Evolutionary conservation across 2,888 invertebrate species (phyloP), one percentile per base, ranked within the genome.

Genomic region (Minunthozetes semirufus): DNA sequence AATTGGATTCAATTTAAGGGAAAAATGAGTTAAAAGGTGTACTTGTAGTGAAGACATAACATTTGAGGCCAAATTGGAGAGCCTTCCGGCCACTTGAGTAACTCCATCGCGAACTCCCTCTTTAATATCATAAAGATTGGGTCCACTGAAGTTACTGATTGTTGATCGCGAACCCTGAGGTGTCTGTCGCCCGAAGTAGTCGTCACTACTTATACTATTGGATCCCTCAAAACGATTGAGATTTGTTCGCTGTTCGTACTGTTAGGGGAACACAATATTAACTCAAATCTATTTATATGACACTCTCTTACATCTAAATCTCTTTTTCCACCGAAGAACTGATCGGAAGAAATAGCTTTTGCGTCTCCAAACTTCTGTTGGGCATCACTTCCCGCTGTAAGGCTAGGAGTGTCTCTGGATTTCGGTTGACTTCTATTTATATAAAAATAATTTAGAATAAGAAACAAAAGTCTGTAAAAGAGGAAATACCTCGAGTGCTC

Each of bases 71-170:
- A 99, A 85, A 79, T 91, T 93, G 80, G 97, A 96, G 77, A 99
- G 85, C 81, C 91, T 91, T n/a, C 94, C 97, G 72, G 98, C 98
- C 78, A 99, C 97, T 85, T 93, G 93, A 79, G 94, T 94, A 75
- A 99, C 97, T 76, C 99, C 97, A 82, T 94, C 92, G 80, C 92
- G 90, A 48, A 99, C 95, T 78, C 95, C 94, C 84, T 99, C 99
- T 82, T 92, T 93, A 53, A 99, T 94, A 81, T 98, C 98, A 79
- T 96, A 93, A 77, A 99, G 87, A 84, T 99, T 97, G 0, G 87
- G 87, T 11, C 85, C 82, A 79, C 78, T 77, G 46, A 80, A 76
- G 56, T 77, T 72, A 33, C 56, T 80, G 17, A 33, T 6, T 27
- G 80, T 80, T 42, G 81, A 81, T 61, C 74, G 71, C 19, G 77